Evolutionary conservation across 2,113 vertebrate genomes (phyloP), one percentile per base, ranked within the genome.

Genomic region (Synodontis membranacea): DNA sequence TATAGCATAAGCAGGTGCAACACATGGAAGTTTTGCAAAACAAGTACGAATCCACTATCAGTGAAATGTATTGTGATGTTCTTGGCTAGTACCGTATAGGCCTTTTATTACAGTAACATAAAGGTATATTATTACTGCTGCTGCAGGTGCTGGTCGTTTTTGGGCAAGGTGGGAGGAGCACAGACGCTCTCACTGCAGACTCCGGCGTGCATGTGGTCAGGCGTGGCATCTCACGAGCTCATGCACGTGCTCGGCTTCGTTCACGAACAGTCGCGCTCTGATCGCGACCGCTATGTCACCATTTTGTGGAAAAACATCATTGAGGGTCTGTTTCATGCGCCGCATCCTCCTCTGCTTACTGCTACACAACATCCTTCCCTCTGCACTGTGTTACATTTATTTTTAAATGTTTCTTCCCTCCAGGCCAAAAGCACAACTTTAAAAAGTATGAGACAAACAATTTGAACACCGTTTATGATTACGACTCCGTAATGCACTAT

Each of bases 261-360:
- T 14, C 96, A 97, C 0, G 96, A 97, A 37, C 96, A 97, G 88
- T 95, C 95, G 39, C 94, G 96, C 84, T 96, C 96, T 25, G 96
- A 97, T 90, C 92, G 96, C 34, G 96, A 97, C 88, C 88, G 90
- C 34, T 92, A 96, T 0, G 95, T 97, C 42, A 94, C 93, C 74
- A 96, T 97, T 88, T 90, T 96, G 81, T 96, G 95, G 95, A 93
- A 95, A 44, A 96, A 96, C 91, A 96, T 97, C 86, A 92, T 94
- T 34, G 88, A 93, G 60, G 84, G 96, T 96, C 34, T 64, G 88
- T 58, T 83, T 72, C 14, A 64, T 31, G 11, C 19, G 0, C 4
- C 21, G 17, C 48, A 52, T 56, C 7, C 31, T 7, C 1, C 10
- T 52, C 74, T 21, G 44, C 12, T 34, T 17, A 10, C 7, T 34